A percentile compares a stretch with the other conserved stretches of the same genome.
Conservation (phyloP, 1,140 invertebrate species). For the Conus betulinus region DNA sequence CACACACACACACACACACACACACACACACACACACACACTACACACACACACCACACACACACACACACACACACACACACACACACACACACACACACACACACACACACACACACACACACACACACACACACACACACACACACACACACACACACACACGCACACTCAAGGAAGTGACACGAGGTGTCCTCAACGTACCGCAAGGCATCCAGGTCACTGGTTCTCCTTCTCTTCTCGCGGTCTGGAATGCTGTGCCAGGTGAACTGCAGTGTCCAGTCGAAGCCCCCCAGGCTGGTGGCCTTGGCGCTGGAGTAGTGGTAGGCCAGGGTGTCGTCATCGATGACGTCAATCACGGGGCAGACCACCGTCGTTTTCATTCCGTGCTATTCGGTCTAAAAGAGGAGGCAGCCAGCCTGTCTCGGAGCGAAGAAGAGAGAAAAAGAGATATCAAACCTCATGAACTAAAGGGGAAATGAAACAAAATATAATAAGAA, state of each 20-base stretch:
- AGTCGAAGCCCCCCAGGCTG: slow-evolving; percentile 95
- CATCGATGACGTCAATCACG: slow-evolving; percentile 98
- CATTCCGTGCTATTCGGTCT: slow-evolving; percentile 92
- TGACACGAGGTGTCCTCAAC: background rate
- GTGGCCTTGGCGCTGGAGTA: slow-evolving; percentile 68
- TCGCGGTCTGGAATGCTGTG: slow-evolving; percentile 94
- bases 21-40: too few species aligned
- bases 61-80: too few species aligned
- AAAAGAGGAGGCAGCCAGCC: slow-evolving; percentile 97
- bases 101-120: too few species aligned
- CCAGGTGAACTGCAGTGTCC: slow-evolving; percentile 91
- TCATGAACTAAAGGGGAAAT: too few species aligned
- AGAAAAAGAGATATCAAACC: too few species aligned
- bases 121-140: too few species aligned
- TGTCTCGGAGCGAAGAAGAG: slow-evolving; percentile 53
- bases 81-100: too few species aligned
- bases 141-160: too few species aligned
- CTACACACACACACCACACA: too few species aligned
- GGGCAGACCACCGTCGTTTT: slow-evolving; percentile 89
- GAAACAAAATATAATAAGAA: too few species aligned
- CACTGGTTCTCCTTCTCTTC: slow-evolving; percentile 85
- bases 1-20: too few species aligned
- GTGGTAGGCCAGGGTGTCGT: slow-evolving; percentile 97
- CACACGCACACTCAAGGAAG: too few species aligned
- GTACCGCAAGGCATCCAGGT: slow-evolving; percentile 91